These are phyloP conservation scores for Eupleurogrammus muticus DNA, from an alignment of 2,797 vertebrate species.

Conservation along the genomic window DNA sequence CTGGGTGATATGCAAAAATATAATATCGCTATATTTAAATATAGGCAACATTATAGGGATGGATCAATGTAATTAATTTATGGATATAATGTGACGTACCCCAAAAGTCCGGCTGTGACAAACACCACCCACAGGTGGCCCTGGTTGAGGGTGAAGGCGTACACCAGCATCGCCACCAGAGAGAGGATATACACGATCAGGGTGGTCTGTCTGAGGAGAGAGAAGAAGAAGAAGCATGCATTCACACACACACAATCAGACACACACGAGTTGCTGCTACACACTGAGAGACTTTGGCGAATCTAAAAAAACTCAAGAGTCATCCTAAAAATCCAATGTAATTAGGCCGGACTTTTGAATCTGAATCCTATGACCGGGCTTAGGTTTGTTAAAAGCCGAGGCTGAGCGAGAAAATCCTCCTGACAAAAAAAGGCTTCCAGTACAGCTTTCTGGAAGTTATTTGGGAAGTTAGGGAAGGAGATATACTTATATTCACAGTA, in stretches of 20 bases:
- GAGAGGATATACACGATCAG: constrained; percentile 89
- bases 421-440: not conserved
- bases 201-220: constrained; percentile 88
- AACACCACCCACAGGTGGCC: constrained; percentile 93
- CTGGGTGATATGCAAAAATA: too few relatives aligned
- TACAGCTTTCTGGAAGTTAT: not conserved
- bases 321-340: constrained; percentile 3
- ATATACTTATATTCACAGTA: not conserved
- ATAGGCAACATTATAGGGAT: too few relatives aligned
- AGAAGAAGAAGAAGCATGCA: not conserved
- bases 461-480: not conserved
- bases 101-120: constrained; percentile 89
- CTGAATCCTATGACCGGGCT: constrained; percentile 24
- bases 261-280: not conserved
- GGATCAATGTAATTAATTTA: too few relatives aligned
- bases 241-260: not conserved
- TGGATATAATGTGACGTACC: too few relatives aligned
- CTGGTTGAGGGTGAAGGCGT: constrained; percentile 88
- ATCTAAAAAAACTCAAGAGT: not conserved
- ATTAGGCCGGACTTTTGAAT: constrained; percentile 30
- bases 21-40: too few relatives aligned
- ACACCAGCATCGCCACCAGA: constrained; percentile 91
- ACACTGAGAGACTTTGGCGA: not conserved
- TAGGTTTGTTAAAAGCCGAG: constrained; percentile 1
- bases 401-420: constrained; percentile 11